phyloP scores from a whole-genome alignment of 1,140 invertebrate species.

The Chionoecetes opilio region DNA sequence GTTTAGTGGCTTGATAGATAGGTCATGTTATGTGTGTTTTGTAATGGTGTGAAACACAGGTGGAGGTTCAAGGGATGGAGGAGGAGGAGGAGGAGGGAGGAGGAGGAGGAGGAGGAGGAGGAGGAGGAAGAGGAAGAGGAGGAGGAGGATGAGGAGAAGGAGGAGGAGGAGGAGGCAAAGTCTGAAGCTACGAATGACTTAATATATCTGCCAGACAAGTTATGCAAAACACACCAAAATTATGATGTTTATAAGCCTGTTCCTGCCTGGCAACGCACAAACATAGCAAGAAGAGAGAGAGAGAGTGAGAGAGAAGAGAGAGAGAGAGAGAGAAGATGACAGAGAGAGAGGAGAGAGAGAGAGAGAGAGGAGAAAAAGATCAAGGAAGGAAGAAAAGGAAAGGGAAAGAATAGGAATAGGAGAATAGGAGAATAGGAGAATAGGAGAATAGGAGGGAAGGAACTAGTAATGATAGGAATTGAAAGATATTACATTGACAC shows the following conservation, averaged over 20 bases:
- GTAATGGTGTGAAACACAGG: no score
- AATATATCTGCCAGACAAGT: not conserved
- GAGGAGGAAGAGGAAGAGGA: no score
- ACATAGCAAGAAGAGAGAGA: not conserved
- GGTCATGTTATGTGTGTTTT: no score
- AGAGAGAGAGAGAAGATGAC: not conserved
- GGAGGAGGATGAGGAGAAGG: not conserved
- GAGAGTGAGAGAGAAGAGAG: not conserved
- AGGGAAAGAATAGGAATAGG: not conserved
- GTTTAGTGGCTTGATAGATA: no score
- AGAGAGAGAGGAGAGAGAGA: slow-evolving; percentile 3
- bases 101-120: no score
- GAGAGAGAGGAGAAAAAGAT: not conserved
- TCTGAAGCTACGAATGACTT: not conserved
- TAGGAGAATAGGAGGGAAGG: not conserved
- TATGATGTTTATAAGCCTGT: not conserved
- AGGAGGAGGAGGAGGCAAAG: not conserved
- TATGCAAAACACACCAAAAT: slow-evolving; percentile 20
- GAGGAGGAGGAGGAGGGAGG: no score
- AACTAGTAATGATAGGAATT: not conserved
- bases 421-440: not conserved
- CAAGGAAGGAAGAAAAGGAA: not conserved
- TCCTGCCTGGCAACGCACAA: not conserved
- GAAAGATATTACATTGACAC: not conserved
- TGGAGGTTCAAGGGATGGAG: no score